Percentiles rank a stretch among this genome's conserved stretches.
These are phyloP conservation scores for Mus minutoides DNA, from an alignment of 2,797 vertebrate genomes.

Conservation along the genomic window DNA sequence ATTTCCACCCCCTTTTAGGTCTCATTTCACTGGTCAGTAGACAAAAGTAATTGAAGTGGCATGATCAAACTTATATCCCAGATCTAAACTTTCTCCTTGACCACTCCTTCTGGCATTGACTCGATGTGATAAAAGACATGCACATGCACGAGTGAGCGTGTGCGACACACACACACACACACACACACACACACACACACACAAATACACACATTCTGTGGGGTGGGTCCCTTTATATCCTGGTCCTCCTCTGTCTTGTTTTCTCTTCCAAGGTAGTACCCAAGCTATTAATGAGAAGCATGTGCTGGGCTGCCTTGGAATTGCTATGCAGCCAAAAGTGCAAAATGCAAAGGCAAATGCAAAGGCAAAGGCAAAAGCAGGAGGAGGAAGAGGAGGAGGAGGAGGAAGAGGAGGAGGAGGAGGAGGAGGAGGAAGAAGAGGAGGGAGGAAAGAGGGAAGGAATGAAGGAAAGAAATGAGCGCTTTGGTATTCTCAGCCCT, in stretches of 20 bases:
- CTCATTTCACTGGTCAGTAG: conserved; percentile 29
- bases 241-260: neutral
- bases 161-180: neutral
- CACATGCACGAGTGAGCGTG: fast-evolving
- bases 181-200: neutral
- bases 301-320: conserved; percentile 80
- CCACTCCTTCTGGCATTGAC: neutral
- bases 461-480: conserved; percentile 76
- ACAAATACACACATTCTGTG: neutral
- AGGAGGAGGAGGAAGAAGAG: too few species aligned
- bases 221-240: neutral
- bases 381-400: too few species aligned
- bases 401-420: too few species aligned
- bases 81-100: neutral
- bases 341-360: conserved; percentile 26
- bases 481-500: conserved; percentile 82
- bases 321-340: conserved; percentile 71
- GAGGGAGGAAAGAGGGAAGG: neutral
- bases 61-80: neutral
- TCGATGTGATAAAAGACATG: neutral
- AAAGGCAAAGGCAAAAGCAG: conserved; percentile 28
- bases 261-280: conserved; percentile 63
- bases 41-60: neutral
- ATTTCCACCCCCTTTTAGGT: neutral
- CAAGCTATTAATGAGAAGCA: conserved; percentile 85